Percentiles rank a stretch among this genome's conserved stretches.
These are phyloP conservation scores for Capromys pilorides DNA, from an alignment of 2,797 vertebrate species.

Conservation along the genomic window DNA sequence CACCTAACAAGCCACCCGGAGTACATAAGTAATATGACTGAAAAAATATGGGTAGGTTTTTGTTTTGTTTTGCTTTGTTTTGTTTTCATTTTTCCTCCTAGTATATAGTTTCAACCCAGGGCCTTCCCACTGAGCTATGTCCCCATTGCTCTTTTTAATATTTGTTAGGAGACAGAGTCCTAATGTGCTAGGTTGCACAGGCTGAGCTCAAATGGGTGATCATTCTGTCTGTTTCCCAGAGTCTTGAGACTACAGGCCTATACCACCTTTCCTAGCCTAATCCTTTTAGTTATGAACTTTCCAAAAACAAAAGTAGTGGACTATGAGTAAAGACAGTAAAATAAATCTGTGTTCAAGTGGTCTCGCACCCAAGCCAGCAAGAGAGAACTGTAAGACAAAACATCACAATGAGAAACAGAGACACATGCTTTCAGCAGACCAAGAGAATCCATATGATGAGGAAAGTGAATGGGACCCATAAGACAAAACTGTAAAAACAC, in stretches of 20 bases:
- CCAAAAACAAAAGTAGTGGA: conserved; percentile 25
- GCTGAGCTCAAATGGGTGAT: neutral
- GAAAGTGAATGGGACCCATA: conserved; percentile 42
- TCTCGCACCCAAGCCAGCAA: neutral
- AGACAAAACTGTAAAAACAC: conserved; percentile 58
- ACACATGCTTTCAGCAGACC: neutral
- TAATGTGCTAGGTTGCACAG: neutral
- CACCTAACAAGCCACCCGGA: neutral
- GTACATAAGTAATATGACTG: neutral
- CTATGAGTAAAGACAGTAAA: neutral
- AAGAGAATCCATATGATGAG: conserved; percentile 8
- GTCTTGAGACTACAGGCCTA: neutral
- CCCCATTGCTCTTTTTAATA: neutral
- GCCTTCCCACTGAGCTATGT: neutral
- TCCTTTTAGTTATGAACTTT: conserved; percentile 35
- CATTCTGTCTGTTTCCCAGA: neutral
- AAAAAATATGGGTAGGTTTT: neutral
- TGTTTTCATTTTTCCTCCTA: neutral
- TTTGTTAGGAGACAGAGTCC: neutral
- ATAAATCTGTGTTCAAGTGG: neutral
- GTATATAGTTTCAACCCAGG: neutral
- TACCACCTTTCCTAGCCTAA: neutral
- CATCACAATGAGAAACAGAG: conserved; percentile 36
- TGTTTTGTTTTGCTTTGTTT: neutral
- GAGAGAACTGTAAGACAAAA: conserved; percentile 23